Evolutionary conservation across 2,113 vertebrate species (phyloP).

Genomic region (Protobothrops mucrosquamatus): DNA sequence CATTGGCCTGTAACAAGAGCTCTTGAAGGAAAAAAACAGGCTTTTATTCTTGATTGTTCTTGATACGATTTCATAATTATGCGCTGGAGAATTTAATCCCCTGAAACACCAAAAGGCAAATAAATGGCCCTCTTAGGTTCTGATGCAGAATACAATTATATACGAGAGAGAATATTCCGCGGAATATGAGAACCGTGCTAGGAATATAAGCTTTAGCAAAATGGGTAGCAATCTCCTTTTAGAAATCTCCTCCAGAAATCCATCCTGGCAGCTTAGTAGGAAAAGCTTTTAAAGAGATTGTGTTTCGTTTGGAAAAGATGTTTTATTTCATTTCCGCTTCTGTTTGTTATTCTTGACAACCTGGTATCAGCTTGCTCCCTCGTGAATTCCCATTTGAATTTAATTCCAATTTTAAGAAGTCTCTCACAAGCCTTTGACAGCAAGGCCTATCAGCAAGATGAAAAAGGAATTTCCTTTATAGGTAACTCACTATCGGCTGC

Average conservation of each 20-base stretch:
- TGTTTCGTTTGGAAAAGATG: background rate
- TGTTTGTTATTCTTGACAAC: background rate
- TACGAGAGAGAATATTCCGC: background rate
- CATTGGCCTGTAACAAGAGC: background rate
- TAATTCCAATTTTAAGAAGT: background rate
- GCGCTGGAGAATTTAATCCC: background rate
- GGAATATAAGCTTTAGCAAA: background rate
- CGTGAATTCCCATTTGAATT: background rate
- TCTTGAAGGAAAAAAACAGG: background rate
- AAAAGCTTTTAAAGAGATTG: constrained; percentile 20
- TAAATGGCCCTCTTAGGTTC: background rate
- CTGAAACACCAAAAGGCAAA: background rate
- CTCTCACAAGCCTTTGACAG: background rate
- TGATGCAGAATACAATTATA: background rate
- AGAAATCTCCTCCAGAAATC: background rate
- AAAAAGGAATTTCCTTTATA: background rate
- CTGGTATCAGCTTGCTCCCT: background rate
- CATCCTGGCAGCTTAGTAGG: background rate
- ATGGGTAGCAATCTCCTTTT: background rate
- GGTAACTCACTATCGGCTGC: background rate
- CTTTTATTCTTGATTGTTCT: background rate
- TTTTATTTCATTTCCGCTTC: background rate
- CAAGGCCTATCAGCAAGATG: background rate
- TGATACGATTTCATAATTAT: background rate
- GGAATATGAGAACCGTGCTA: background rate